A percentile compares a stretch with the other conserved stretches of the same genome.
These are phyloP conservation scores for Catharus ustulatus DNA, from an alignment of 2,797 vertebrate genomes.

Conservation along the genomic window DNA sequence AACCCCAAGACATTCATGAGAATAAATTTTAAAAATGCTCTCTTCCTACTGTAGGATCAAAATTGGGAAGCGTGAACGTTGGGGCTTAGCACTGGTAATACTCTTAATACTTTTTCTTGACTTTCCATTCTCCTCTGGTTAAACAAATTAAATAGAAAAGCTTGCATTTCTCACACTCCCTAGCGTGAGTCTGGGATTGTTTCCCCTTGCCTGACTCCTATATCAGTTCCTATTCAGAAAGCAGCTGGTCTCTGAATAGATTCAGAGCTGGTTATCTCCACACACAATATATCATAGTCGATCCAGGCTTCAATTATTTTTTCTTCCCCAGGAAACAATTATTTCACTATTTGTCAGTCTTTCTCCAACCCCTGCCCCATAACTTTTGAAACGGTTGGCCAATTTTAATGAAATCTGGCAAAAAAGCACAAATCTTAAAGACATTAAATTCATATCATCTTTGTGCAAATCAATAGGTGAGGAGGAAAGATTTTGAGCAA, in stretches of 20 bases:
- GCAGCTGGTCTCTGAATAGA: conserved; percentile 25
- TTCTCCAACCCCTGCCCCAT: not conserved
- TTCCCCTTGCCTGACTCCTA: conserved; percentile 36
- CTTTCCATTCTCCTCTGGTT: not conserved
- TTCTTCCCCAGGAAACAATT: conserved; percentile 5
- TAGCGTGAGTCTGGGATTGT: not conserved
- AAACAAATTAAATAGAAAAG: conserved; percentile 13
- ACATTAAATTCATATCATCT: conserved; percentile 19
- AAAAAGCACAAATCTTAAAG: conserved; percentile 21
- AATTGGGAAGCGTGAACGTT: not conserved
- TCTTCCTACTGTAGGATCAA: not conserved
- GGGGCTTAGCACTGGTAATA: not conserved
- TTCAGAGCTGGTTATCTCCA: conserved; percentile 40
- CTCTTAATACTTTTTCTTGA: not conserved
- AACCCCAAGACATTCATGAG: not conserved
- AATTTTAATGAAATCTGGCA: conserved; percentile 37
- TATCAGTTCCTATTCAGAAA: conserved; percentile 42
- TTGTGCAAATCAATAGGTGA: conserved; percentile 25
- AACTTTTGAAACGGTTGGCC: not conserved
- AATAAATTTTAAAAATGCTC: not conserved
- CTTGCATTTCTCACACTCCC: not conserved
- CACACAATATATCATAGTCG: not conserved
- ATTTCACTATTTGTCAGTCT: conserved; percentile 24
- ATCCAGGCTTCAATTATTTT: not conserved
- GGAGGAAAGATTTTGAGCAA: not conserved